phyloP scores from a whole-genome alignment of 2,888 invertebrate species.

The Monochamus alternatus region DNA sequence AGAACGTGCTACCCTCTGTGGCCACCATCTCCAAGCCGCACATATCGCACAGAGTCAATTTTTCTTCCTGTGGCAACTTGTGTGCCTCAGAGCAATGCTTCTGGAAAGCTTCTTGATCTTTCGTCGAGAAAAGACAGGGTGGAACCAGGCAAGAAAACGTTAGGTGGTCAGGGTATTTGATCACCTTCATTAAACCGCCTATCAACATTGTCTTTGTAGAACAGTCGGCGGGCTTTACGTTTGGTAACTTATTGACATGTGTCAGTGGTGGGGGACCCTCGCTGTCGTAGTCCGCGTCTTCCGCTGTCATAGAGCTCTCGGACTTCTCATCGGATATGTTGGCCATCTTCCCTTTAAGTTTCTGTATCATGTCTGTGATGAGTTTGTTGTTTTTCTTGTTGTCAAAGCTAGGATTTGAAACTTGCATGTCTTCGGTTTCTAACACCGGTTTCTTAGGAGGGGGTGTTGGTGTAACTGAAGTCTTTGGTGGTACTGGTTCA shows the following conservation, averaged over 20 bases:
- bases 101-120: conserved; percentile 60
- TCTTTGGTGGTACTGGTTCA: conserved; percentile 1
- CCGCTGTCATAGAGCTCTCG: conserved; percentile 15
- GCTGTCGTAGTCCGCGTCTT: conserved; percentile 36
- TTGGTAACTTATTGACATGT: conserved; percentile 47
- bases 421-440: conserved; percentile 42
- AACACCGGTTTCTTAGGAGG: conserved; percentile 52
- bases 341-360: conserved; percentile 59
- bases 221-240: conserved; percentile 33
- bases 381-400: conserved; percentile 55
- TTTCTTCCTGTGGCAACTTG: conserved; percentile 22
- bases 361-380: conserved; percentile 59
- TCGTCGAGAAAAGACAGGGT: conserved; percentile 62
- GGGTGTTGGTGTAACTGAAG: conserved; percentile 4
- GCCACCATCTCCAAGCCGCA: conserved; percentile 50
- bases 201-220: conserved; percentile 43
- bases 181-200: conserved; percentile 57
- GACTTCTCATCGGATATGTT: conserved; percentile 44
- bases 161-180: conserved; percentile 48
- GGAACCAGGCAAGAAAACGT: conserved; percentile 64
- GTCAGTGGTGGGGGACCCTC: conserved; percentile 56
- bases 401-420: conserved; percentile 47
- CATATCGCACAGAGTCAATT: conserved; percentile 51
- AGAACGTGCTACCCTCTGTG: conserved; percentile 45
- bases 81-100: conserved; percentile 66